Base-by-base conservation (phyloP, 2,113 vertebrate species). In the Corydoras maculifer region DNA sequence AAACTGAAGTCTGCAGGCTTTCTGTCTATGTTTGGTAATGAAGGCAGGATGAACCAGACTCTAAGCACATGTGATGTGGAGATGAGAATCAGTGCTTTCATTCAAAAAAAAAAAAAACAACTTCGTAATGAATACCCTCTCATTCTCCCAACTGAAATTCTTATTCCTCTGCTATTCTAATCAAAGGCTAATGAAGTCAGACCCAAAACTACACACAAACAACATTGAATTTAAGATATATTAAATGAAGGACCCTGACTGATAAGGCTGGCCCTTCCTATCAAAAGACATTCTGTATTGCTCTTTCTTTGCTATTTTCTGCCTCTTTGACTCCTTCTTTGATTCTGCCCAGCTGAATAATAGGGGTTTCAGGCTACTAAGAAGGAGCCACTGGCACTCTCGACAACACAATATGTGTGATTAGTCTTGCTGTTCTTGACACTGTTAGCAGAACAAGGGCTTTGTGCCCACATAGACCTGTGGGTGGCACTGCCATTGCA, bases 121-220 rank as follows among this genome's bases (percentile, higher is more conserved):
- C 32, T 62, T 70, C 18, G 9, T 53, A 53, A 53, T 53, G 51
- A 12, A 12, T 53, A 14, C 31, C 5, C 6, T 55, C 53, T 18
- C 14, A 30, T 11, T 7, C 29, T 53, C 29, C 54, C 30, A 9
- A 12, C 54, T 15, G 12, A 59, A 48, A 25, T 18, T 18, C 29
- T 66, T 49, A 8, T 48, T 68, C 35, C 51, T 62, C n/a, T 68
- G 65, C 13, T 62, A 65, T 55, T 74, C 15, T 74, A 74, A 68
- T 68, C 65, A 62, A 68, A 74, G 65, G 72, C 50, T 74, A 68
- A 74, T 68, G 49, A 74, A 62, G 51, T 68, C 58, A 74, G 18
- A 50, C 58, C 13, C 18, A 35, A 54, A 74, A 61, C 67, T 62
- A 65, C 62, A 73, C 62, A 31, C 55, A 35, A 60, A 73, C 62